These are phyloP conservation scores for Eutolmus rufibarbis DNA, from an alignment of 2,888 invertebrate genomes.

Conservation along the genomic window DNA sequence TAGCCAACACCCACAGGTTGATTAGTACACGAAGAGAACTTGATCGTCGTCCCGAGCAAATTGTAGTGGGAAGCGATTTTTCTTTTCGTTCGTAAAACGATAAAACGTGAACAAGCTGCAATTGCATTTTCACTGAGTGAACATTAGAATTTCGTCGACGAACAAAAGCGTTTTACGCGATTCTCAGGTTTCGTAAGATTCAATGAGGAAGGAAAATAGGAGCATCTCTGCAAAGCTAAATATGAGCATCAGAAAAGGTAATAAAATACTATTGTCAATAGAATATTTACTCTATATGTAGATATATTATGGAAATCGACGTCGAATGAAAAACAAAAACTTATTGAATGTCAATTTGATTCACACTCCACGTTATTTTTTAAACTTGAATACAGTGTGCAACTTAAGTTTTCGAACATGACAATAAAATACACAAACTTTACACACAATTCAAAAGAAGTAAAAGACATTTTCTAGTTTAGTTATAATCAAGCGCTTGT, in stretches of 20 bases:
- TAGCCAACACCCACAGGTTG: constrained; percentile 7
- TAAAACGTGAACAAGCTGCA: not conserved
- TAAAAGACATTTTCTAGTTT: not conserved
- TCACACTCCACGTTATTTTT: no score
- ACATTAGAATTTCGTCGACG: not conserved
- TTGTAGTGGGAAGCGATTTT: not conserved
- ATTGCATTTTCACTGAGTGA: not conserved
- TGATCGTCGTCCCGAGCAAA: not conserved
- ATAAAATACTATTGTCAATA: no score
- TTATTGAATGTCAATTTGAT: no score
- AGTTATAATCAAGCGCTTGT: not conserved
- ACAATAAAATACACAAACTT: no score
- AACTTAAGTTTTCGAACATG: no score
- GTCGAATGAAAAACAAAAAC: no score
- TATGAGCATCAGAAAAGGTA: not conserved
- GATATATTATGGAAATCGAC: no score
- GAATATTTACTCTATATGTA: no score
- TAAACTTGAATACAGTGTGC: no score
- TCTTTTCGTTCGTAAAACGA: not conserved
- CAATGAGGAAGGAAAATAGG: not conserved
- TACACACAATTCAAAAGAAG: no score
- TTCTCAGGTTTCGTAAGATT: not conserved
- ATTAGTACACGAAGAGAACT: constrained; percentile 9
- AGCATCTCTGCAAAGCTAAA: not conserved
- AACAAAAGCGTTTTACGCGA: not conserved